Base-by-base conservation (phyloP, 2,797 vertebrate species). In the Neostethus bicornis region DNA sequence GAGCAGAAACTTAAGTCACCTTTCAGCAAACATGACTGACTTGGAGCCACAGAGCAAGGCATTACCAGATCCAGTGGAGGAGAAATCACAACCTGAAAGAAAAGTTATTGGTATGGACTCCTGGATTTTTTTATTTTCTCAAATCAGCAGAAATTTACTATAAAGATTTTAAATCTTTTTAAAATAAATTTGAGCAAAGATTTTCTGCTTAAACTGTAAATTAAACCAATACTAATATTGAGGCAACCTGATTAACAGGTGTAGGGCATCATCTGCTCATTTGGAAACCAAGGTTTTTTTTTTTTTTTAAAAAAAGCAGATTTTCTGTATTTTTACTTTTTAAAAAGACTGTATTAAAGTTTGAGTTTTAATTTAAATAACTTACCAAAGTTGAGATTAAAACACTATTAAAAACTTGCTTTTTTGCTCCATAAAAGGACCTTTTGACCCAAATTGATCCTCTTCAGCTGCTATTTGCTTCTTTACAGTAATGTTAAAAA, bases 51-150 rank as follows among this genome's bases (percentile, higher is more conserved):
- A 87, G 79, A 85, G 77, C 78, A 81, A 84, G 63, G 81, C 84
- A 66, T 77, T 83, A 44, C 26, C 87, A 67, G 70, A 70, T 42
- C 75, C 82, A 57, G 84, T 45, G 77, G 85, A 87, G 4, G 88
- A 89, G 4, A 64, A 85, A 11, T 77, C 85, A 1, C 89, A 88
- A 53, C 85, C 85, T 10, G 92, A 93, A 82, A 90, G 90, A 57
- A 93, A 89, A 83, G 73, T 92, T 20, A 90, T 93, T 75, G 92
- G 92, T 93, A 86, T 61, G 89, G 84, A 16, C 4, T 17, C 5
- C 20, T 34, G 17, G 3, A n/a, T 5, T 4, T 1, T 31, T 28
- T 54, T 1, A 28, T 17, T n/a, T n/a, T n/a, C n/a, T n/a, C n/a
- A n/a, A n/a, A n/a, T n/a, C n/a, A n/a, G n/a, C n/a, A n/a, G n/a